These are phyloP conservation scores for Mimachlamys varia DNA, from an alignment of 2,888 invertebrate species.

Conservation along the genomic window DNA sequence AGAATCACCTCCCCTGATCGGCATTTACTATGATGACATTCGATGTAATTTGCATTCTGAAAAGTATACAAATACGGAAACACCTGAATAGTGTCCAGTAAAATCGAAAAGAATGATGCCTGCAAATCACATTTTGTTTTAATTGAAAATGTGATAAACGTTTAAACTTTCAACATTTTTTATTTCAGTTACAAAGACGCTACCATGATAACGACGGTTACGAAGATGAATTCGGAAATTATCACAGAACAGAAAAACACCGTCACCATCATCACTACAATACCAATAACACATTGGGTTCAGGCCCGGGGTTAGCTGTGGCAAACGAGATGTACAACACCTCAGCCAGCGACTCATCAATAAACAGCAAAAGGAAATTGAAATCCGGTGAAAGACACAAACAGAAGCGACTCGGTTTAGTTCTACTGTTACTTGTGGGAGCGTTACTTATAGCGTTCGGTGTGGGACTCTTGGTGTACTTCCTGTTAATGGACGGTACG, in stretches of 20 bases:
- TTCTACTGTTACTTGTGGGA: slow-evolving; percentile 58
- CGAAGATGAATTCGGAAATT: slow-evolving; percentile 40
- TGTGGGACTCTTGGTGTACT: slow-evolving; percentile 64
- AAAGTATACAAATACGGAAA: too few relatives aligned
- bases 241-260: slow-evolving; percentile 51
- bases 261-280: slow-evolving; percentile 53
- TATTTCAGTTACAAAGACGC: slow-evolving; percentile 58
- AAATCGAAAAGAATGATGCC: too few relatives aligned
- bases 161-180: not conserved
- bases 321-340: slow-evolving; percentile 42
- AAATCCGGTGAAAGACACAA: slow-evolving; percentile 52
- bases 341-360: slow-evolving; percentile 50
- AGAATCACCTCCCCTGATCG: too few relatives aligned
- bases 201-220: slow-evolving; percentile 53
- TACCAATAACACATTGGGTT: slow-evolving; percentile 47
- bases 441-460: slow-evolving; percentile 65
- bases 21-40: too few relatives aligned
- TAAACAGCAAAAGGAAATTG: slow-evolving; percentile 56
- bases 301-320: slow-evolving; percentile 45
- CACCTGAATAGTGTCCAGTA: too few relatives aligned
- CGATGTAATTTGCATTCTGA: too few relatives aligned
- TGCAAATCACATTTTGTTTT: too few relatives aligned
- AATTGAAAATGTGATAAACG: too few relatives aligned
- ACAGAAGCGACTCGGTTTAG: slow-evolving; percentile 56
- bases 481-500: slow-evolving; percentile 54